Percentiles rank a stretch among this genome's conserved stretches.
These are phyloP conservation scores for Mugil cephalus DNA, from an alignment of 2,113 vertebrate genomes.

Conservation along the genomic window DNA sequence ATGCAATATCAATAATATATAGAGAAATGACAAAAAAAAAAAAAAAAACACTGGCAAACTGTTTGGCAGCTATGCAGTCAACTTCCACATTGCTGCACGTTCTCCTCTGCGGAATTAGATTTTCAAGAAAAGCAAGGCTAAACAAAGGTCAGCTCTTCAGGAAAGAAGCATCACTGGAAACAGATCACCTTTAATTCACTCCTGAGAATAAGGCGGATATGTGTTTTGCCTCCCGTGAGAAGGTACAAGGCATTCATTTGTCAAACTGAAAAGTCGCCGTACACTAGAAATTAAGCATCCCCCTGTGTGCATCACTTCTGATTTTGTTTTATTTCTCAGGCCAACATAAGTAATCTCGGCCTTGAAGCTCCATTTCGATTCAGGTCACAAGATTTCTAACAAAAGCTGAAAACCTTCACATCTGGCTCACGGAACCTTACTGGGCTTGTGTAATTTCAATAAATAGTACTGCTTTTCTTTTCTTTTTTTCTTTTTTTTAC, in stretches of 20 bases:
- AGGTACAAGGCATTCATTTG: conserved; percentile 1
- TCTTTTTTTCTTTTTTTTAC: too few relatives aligned
- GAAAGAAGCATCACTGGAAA: neutral
- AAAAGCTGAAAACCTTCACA: conserved; percentile 21
- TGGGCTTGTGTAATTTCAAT: too few relatives aligned
- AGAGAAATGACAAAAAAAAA: too few relatives aligned
- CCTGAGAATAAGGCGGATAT: neutral
- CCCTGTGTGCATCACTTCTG: neutral
- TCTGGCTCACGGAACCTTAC: neutral
- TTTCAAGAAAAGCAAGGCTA: neutral
- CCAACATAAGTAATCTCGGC: conserved; percentile 5
- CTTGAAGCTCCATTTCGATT: conserved; percentile 1
- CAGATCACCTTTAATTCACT: neutral
- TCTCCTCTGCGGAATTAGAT: neutral
- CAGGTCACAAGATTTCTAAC: neutral
- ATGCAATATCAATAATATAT: too few relatives aligned
- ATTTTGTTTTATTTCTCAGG: conserved; percentile 4
- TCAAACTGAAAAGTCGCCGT: neutral
- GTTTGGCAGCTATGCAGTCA: too few relatives aligned
- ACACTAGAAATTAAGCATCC: conserved; percentile 12
- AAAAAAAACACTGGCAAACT: too few relatives aligned
- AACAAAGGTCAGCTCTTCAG: neutral
- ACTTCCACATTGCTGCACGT: too few relatives aligned
- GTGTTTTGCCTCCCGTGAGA: neutral
- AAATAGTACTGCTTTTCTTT: too few relatives aligned